Evolutionary conservation across 2,797 vertebrate genomes (phyloP), one percentile per base, ranked within the genome.

Genomic region (Catostomus latipinnis): DNA sequence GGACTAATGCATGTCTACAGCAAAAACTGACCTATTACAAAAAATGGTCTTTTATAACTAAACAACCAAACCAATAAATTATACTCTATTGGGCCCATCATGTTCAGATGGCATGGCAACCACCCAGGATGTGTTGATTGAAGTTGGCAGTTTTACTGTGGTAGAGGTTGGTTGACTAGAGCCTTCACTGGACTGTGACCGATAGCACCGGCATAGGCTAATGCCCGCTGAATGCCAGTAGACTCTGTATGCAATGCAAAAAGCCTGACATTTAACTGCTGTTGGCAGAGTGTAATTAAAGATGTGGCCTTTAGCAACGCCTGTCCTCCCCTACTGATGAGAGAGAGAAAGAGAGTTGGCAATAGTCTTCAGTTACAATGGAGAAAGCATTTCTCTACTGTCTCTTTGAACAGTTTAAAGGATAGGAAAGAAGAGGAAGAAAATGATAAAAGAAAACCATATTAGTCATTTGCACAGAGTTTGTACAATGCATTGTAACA

Each of bases 201-300:
- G 88, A 91, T 88, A 87, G 82, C 83, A 76, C 81, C 82, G 62
- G 88, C 68, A 83, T 82, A 87, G 84, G 85, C 89, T 91, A 91
- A 93, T 91, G 87, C 81, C 73, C 60, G 50, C 82, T 90, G 90
- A 93, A 92, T 92, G 90, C 90, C 89, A 88, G 78, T 87, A 88
- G 88, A 90, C 90, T 90, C 87, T 86, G 84, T 61, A 79, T 88
- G 86, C 90, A 88, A 93, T 90, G 90, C 89, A 92, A 91, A 88
- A 85, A 91, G 89, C 81, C 81, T 93, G 92, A 93, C 93, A 93
- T 94, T 94, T 93, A 91, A 90, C 87, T 81, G 88, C 89, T 82
- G 84, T 81, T 84, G 88, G 76, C 87, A 86, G 86, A 63, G 78
- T 89, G 91, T 92, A 91, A 94, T 92, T 92, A 90, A 88, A 91